phyloP scores from a whole-genome alignment of 2,113 vertebrate genomes.

The Erythrocercus mccallii region DNA sequence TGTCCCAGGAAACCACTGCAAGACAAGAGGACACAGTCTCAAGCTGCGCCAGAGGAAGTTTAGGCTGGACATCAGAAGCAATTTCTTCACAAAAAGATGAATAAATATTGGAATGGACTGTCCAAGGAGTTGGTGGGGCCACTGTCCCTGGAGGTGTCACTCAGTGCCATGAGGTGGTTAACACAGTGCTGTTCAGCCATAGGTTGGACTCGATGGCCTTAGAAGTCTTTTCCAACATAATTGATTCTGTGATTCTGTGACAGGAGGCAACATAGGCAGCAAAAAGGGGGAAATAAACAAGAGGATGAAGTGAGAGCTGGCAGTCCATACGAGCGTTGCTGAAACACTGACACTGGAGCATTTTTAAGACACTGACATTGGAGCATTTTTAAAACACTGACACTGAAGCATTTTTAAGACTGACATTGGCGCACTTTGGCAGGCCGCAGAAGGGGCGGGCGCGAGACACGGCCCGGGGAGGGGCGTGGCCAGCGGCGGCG shows the following conservation, averaged over 20 bases:
- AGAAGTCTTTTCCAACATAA: not conserved
- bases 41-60: fast-evolving
- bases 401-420: too few species aligned
- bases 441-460: not conserved
- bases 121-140: not conserved
- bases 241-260: too few species aligned
- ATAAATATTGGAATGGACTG: not conserved
- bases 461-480: not conserved
- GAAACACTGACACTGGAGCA: fast-evolving
- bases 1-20: not conserved
- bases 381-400: too few species aligned
- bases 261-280: not conserved
- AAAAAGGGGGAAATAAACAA: not conserved
- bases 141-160: fast-evolving
- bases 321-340: fast-evolving
- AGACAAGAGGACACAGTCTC: not conserved
- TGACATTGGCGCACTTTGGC: too few species aligned
- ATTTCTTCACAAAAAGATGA: not conserved
- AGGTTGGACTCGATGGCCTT: not conserved
- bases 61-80: not conserved
- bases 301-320: not conserved
- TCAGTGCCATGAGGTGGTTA: not conserved
- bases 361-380: fast-evolving
- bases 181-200: too few species aligned
- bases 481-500: not conserved